Evolutionary conservation across 1,140 invertebrate genomes (phyloP), one percentile per base, ranked within the genome.

Genomic region (Drosophila yakuba): DNA sequence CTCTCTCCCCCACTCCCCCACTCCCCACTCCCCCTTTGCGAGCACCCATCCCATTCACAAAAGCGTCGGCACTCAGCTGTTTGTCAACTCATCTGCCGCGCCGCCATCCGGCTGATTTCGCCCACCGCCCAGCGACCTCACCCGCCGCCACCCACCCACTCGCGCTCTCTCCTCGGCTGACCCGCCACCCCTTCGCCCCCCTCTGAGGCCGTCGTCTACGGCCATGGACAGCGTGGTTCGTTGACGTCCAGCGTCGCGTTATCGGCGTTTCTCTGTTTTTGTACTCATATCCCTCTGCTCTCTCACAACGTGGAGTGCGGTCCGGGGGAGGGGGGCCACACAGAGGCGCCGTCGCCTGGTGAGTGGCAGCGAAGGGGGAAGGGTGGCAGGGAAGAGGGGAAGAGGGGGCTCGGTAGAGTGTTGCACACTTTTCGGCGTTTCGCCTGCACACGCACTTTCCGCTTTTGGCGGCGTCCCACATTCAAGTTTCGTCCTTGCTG

Each of bases 211-310:
- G 25, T 25, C 48, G 12, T 32, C 45, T 15, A 4, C 35, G 36
- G 6, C 38, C 57, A 56, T 73, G 39, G 56, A 36, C 41, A 36
- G 32, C 64, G 64, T 89, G 84, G 84, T 89, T 88, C 83, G 83
- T 89, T 88, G 84, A 88, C 84, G 84, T 66, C 74, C 77, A 75
- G 51, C 78, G 47, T 48, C 79, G 79, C 89, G 89, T 91, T 91
- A 91, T 91, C 90, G 84, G 79, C 81, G 78, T 80, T 91, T 91
- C 89, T 91, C 84, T 91, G 89, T 91, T 91, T 91, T 91, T 91
- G 82, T 91, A 91, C 89, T 83, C 84, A 89, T 85, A 90, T 91
- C 84, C 84, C 85, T 89, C 76, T 68, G 63, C 59, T 74, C 72
- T 55, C 50, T 62, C 45, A 2, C 12, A 14, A n/a, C 7, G 17